Conservation (phyloP, 2,113 vertebrate species). For the Eolophus roseicapilla region DNA sequence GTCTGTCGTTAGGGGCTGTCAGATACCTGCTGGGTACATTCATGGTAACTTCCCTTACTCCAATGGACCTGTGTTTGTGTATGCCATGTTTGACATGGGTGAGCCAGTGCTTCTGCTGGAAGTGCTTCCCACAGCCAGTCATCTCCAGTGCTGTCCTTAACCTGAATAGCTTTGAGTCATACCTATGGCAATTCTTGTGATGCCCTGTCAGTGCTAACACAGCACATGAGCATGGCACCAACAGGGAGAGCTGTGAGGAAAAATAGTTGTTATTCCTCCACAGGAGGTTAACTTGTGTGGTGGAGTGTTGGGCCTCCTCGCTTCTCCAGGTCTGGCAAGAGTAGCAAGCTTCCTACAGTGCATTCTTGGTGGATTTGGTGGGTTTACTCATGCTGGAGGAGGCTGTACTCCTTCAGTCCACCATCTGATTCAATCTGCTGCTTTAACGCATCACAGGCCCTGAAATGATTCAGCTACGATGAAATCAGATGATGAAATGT, state of each 20-base stretch:
- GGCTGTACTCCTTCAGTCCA: neutral
- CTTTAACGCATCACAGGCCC: neutral
- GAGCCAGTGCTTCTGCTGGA: neutral
- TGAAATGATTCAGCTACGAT: neutral
- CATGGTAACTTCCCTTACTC: neutral
- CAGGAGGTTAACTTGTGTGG: neutral
- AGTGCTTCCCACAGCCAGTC: neutral
- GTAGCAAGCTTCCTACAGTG: neutral
- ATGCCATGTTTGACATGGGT: accelerated
- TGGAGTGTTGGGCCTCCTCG: neutral
- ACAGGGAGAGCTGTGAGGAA: neutral
- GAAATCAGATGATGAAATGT: neutral
- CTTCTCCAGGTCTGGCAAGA: neutral
- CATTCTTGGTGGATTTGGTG: neutral
- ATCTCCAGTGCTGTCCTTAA: neutral
- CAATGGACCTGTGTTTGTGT: neutral
- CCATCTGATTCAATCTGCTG: neutral
- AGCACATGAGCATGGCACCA: neutral
- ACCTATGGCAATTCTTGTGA: neutral
- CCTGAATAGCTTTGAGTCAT: neutral
- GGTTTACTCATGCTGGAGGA: neutral
- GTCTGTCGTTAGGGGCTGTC: neutral
- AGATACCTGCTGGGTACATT: neutral
- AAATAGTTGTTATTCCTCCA: neutral
- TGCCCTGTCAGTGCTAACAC: neutral